A percentile compares a stretch with the other conserved stretches of the same genome.
phyloP scores from a whole-genome alignment of 1,140 invertebrate species.

The Hyphantria cunea region DNA sequence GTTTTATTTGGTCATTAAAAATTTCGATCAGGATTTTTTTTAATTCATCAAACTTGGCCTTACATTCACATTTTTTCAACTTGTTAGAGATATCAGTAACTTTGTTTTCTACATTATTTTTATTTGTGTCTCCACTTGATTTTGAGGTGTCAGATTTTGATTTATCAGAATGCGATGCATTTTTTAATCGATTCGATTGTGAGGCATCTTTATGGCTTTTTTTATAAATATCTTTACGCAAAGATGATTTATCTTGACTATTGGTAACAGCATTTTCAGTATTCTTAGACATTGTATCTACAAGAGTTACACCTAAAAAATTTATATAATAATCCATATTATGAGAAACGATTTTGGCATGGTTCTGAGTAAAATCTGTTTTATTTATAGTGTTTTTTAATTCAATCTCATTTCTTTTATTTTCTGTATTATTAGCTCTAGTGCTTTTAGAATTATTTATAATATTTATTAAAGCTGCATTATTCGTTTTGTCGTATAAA shows the following conservation, averaged over 20 bases:
- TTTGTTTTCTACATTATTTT: no score
- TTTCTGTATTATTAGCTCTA: neutral
- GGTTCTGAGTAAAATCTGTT: conserved; percentile 24
- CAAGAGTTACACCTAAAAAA: conserved; percentile 63
- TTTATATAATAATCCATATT: conserved; percentile 51
- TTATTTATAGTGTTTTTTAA: conserved; percentile 7
- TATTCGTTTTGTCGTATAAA: neutral
- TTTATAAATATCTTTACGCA: no score
- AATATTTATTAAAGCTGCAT: neutral
- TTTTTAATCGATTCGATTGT: no score
- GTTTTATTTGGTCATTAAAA: conserved; percentile 18
- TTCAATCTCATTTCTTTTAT: neutral
- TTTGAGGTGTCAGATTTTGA: no score
- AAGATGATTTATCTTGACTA: no score
- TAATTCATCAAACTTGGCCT: conserved; percentile 32
- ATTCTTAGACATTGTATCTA: no score
- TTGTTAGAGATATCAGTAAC: neutral
- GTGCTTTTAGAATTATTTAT: neutral
- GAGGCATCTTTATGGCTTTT: no score
- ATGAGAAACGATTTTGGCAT: conserved; percentile 37
- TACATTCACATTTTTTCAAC: conserved; percentile 21
- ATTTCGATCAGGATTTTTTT: conserved; percentile 21
- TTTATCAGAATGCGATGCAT: no score
- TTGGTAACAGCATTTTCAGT: no score
- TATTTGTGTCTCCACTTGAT: no score